These are phyloP conservation scores for Lasioglossum calceatum DNA, from an alignment of 2,888 invertebrate species.

Conservation along the genomic window DNA sequence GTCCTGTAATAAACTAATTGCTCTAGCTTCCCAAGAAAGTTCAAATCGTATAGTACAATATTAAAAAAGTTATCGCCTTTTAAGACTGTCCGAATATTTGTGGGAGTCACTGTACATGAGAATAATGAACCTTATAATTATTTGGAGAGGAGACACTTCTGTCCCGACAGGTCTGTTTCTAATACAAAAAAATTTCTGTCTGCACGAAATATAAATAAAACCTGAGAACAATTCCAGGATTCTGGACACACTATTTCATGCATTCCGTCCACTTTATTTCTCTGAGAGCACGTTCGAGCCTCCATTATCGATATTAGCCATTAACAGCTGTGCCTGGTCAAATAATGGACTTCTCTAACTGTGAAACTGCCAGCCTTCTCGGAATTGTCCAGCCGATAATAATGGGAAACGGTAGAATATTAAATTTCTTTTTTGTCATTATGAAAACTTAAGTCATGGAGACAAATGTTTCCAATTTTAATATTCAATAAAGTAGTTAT, in stretches of 20 bases:
- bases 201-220: background rate
- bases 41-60: no score
- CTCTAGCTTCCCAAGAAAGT: no score
- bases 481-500: no score
- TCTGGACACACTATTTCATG: background rate
- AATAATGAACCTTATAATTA: background rate
- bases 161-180: background rate
- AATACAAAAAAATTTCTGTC: background rate
- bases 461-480: background rate
- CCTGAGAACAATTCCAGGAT: background rate
- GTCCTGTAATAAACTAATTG: no score
- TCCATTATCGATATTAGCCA: slow-evolving; percentile 30
- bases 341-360: background rate
- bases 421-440: background rate
- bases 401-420: background rate
- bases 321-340: slow-evolving; percentile 13
- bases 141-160: background rate
- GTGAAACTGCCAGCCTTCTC: background rate
- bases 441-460: background rate
- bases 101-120: no score
- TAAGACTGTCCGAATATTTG: no score
- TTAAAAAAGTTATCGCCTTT: no score
- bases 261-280: slow-evolving; percentile 14
- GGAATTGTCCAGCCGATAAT: background rate
- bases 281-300: slow-evolving; percentile 12